These are phyloP conservation scores for Orius insidiosus DNA, from an alignment of 1,140 invertebrate species.

Conservation along the genomic window DNA sequence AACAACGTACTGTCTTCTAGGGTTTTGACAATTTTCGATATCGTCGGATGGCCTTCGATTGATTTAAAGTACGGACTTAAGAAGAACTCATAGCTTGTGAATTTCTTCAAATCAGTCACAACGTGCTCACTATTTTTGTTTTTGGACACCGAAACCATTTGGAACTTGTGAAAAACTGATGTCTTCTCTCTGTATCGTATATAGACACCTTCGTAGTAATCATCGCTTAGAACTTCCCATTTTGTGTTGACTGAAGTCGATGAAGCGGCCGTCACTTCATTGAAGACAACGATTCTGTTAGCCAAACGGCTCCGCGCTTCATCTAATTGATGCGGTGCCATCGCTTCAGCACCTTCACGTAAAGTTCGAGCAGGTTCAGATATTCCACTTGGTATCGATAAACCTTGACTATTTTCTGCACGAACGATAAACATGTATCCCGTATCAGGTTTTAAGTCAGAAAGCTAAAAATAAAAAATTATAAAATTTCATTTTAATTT, in stretches of 20 bases:
- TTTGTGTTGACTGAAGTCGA: constrained; percentile 64
- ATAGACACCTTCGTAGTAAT: constrained; percentile 74
- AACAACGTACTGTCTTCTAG: constrained; percentile 42
- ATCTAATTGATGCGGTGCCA: constrained; percentile 59
- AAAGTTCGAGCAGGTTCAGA: constrained; percentile 45
- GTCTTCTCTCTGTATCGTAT: constrained; percentile 72
- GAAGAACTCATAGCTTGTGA: constrained; percentile 72
- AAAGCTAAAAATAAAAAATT: constrained; percentile 2
- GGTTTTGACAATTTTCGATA: constrained; percentile 47
- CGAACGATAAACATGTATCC: constrained; percentile 74
- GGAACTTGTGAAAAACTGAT: constrained; percentile 38
- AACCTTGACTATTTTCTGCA: constrained; percentile 70
- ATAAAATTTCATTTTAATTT: neutral
- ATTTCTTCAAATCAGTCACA: constrained; percentile 56
- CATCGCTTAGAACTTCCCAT: constrained; percentile 51
- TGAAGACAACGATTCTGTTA: constrained; percentile 61
- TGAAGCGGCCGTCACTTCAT: constrained; percentile 53
- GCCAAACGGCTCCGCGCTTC: constrained; percentile 57
- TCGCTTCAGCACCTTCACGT: constrained; percentile 40
- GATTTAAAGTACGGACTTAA: constrained; percentile 67
- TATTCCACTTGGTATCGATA: constrained; percentile 46
- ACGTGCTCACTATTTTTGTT: constrained; percentile 43
- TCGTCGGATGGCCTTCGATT: constrained; percentile 64
- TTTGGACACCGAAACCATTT: constrained; percentile 46
- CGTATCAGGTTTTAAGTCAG: constrained; percentile 55